Percentiles rank a stretch among this genome's conserved stretches.
Conservation (phyloP, 2,888 invertebrate species). For the Belgica antarctica region DNA sequence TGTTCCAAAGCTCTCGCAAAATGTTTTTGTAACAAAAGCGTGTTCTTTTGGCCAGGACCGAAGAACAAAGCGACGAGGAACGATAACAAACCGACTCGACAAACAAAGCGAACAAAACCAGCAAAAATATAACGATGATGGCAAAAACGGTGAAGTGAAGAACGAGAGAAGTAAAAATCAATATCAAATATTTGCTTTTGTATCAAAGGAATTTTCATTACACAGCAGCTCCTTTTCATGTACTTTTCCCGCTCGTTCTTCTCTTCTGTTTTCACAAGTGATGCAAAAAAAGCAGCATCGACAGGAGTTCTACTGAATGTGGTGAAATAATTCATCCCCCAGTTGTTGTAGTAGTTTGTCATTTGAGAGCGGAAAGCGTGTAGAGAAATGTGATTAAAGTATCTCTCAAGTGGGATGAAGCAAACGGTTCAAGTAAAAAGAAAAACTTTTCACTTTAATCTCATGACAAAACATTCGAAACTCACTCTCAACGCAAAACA, state of each 20-base stretch:
- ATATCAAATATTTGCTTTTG: slow-evolving; percentile 29
- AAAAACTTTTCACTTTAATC: slow-evolving; percentile 18
- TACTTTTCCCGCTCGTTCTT: not conserved
- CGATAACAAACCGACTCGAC: slow-evolving; percentile 2
- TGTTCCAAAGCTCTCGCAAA: slow-evolving; percentile 9
- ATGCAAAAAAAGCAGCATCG: slow-evolving; percentile 14
- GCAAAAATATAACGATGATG: not conserved
- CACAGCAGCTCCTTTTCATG: not conserved
- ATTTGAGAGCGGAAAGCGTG: not conserved
- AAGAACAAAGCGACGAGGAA: slow-evolving; percentile 1
- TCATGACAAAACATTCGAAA: slow-evolving; percentile 15
- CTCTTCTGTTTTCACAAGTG: too few relatives aligned
- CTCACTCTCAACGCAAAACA: slow-evolving; percentile 30
- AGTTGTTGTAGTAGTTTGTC: not conserved
- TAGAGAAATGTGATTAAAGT: slow-evolving; percentile 20
- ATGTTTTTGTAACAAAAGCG: not conserved
- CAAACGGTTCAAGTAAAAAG: not conserved
- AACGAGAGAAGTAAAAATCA: slow-evolving; percentile 21
- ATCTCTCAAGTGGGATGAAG: too few relatives aligned
- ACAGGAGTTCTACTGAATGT: not conserved
- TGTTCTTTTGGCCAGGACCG: not conserved
- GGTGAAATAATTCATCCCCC: slow-evolving; percentile 1
- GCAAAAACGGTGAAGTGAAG: not conserved
- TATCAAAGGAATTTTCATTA: slow-evolving; percentile 35
- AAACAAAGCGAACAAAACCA: not conserved